phyloP scores from a whole-genome alignment of 2,888 invertebrate genomes.

The Melanchra persicariae region DNA sequence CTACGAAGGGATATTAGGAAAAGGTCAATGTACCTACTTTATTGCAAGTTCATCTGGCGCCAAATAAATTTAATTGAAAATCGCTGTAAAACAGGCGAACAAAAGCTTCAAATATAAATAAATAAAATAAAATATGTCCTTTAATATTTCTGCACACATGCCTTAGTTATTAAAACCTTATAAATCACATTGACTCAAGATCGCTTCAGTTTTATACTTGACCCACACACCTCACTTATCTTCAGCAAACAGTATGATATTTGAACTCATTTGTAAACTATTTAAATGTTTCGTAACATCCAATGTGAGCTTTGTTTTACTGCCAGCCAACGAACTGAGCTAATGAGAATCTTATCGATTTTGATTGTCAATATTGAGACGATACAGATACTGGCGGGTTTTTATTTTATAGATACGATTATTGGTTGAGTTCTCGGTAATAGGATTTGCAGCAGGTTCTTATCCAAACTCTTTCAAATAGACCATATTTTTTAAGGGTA shows the following conservation, averaged over 20 bases:
- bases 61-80: no score
- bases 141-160: no score
- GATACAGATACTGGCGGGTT: conserved; percentile 22
- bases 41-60: no score
- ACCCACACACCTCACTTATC: conserved; percentile 68
- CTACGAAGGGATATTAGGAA: no score
- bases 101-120: no score
- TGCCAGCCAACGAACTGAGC: conserved; percentile 55
- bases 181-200: background rate
- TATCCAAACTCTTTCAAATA: no score
- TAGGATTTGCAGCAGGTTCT: no score
- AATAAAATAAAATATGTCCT: no score
- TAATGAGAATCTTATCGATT: conserved; percentile 56
- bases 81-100: no score
- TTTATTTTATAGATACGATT: conserved; percentile 3
- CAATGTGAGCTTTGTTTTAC: conserved; percentile 78
- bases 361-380: conserved; percentile 58
- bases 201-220: conserved; percentile 12
- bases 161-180: no score
- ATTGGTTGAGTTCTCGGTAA: background rate
- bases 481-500: no score
- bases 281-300: conserved; percentile 69
- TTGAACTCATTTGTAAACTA: conserved; percentile 77
- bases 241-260: conserved; percentile 75
- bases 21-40: no score